Base-by-base conservation (phyloP, 2,113 vertebrate genomes). In the Xyliphius kryptos region DNA sequence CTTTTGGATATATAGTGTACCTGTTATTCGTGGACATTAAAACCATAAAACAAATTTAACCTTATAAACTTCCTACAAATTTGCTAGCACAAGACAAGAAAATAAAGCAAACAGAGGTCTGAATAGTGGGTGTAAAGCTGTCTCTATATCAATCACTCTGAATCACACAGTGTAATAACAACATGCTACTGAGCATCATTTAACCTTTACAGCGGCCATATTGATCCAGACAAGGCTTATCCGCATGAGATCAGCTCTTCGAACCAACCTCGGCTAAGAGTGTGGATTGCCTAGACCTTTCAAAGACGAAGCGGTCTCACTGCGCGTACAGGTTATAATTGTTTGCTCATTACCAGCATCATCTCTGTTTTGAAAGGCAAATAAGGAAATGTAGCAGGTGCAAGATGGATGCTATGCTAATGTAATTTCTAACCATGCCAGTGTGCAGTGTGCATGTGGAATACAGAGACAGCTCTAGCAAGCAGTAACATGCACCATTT, bases 181-280 rank as follows among this genome's bases (percentile, higher is more conserved):
- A 75, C 75, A 69, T 67, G 70, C 78, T 78, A 83, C 84, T 83
- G 83, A 85, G 80, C 85, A 86, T 87, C 86, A 80, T 88, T 89
- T 88, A 89, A 89, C 87, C 86, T 89, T 87, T 87, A 89, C 85
- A 89, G 84, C 84, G 75, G 80, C 66, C 43, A 65, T 85, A 89
- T 89, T 83, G 87, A 89, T 89, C 86, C 77, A 68, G 74, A 71
- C 77, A 75, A 67, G 66, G 61, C 75, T 85, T 88, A 89, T 89
- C 87, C 68, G 14, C 16, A 74, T 49, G 19, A 50, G 19, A 88
- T 88, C 87, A 62, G 76, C 76, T 79, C 80, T 81, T 71, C 70
- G 73, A 68, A 72, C 80, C 76, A 37, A 19, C 76, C 76, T 83
- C n/a, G 10, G 12, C 20, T 20, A 32, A 51, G 21, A 52, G 46